Evolutionary conservation across 2,888 invertebrate genomes (phyloP).

Genomic region (Parnassius mnemosyne): DNA sequence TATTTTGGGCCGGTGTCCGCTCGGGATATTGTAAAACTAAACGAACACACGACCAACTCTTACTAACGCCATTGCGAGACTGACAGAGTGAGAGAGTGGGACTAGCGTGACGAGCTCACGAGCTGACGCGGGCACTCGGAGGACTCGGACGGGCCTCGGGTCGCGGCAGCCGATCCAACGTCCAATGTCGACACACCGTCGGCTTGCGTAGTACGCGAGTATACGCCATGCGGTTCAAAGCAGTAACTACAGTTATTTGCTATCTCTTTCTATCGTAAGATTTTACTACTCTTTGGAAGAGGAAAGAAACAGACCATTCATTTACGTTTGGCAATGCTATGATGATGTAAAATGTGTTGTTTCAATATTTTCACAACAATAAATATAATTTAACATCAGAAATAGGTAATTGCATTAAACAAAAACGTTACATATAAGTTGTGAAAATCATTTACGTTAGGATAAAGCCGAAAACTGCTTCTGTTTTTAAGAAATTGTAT

Average conservation of each 20-base stretch:
- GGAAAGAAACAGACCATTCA: conserved; percentile 68
- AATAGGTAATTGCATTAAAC: conserved; percentile 32
- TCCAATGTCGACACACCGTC: conserved; percentile 80
- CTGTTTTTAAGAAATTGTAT: conserved; percentile 3
- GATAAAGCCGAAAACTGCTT: conserved; percentile 3
- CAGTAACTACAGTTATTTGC: conserved; percentile 37
- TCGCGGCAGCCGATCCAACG: conserved; percentile 76
- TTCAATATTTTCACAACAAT: conserved; percentile 59
- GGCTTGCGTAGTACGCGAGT: conserved; percentile 77
- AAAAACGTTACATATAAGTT: conserved; percentile 25
- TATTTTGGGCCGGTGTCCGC: conserved; percentile 82
- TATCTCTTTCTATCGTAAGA: conserved; percentile 55
- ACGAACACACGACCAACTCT: conserved; percentile 72
- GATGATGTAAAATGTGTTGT: conserved; percentile 53
- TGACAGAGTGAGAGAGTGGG: conserved; percentile 36
- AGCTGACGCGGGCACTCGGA: conserved; percentile 41
- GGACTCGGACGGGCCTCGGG: conserved; percentile 63
- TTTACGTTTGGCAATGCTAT: conserved; percentile 73
- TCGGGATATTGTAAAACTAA: conserved; percentile 74
- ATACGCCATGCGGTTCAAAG: conserved; percentile 64
- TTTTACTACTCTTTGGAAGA: conserved; percentile 37
- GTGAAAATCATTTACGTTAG: conserved; percentile 22
- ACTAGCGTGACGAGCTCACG: conserved; percentile 39
- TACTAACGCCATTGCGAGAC: conserved; percentile 80
- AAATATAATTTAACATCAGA: conserved; percentile 39